Conservation (phyloP, 2,797 vertebrate species). For the Rhinichthys osculus region DNA sequence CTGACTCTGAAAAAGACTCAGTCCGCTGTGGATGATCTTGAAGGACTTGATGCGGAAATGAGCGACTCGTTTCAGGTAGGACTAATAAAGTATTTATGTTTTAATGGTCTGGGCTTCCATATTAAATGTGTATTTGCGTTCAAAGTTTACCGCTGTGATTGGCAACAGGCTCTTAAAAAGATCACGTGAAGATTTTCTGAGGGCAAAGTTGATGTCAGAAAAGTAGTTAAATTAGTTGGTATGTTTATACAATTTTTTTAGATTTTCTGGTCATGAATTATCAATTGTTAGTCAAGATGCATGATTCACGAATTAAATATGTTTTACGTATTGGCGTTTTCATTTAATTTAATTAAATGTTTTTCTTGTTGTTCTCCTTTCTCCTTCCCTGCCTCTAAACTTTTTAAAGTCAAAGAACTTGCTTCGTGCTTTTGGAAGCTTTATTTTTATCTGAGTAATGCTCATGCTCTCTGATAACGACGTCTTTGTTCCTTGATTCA, state of each 20-base stretch:
- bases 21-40: background rate
- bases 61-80: background rate
- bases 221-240: no score
- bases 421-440: no score
- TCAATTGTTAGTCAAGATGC: background rate
- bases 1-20: slow-evolving; percentile 35
- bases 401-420: no score
- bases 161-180: background rate
- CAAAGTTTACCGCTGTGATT: background rate
- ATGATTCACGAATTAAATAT: no score
- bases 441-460: no score
- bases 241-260: no score
- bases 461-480: no score
- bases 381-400: no score
- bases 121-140: background rate
- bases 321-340: background rate
- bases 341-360: rapidly evolving
- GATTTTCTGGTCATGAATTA: background rate
- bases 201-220: no score
- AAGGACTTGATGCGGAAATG: background rate
- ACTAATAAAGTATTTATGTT: no score
- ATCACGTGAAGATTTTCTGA: no score
- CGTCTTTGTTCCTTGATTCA: background rate
- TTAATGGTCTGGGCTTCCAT: background rate
- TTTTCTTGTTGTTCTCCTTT: no score